Percentiles rank a stretch among this genome's conserved stretches.
Conservation (phyloP, 2,113 vertebrate genomes). For the Pholis gunnellus region DNA sequence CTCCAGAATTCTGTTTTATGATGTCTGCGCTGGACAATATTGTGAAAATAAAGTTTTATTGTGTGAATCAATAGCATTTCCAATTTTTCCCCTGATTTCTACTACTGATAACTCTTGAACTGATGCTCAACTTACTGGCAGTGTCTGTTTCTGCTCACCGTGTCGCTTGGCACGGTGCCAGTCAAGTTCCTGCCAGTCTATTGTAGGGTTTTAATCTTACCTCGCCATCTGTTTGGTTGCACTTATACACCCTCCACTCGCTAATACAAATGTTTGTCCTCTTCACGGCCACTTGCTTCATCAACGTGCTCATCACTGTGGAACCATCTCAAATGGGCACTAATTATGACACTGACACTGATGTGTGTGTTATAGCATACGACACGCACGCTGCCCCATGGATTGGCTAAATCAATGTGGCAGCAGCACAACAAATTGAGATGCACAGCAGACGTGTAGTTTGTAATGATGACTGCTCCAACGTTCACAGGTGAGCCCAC, state of each 20-base stretch:
- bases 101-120: constrained; percentile 55
- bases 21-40: neutral
- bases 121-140: constrained; percentile 52
- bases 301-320: constrained; percentile 52
- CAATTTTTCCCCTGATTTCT: constrained; percentile 50
- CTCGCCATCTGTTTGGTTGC: constrained; percentile 78
- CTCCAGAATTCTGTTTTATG: neutral
- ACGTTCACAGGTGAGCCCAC: constrained; percentile 90
- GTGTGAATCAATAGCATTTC: constrained; percentile 40
- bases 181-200: constrained; percentile 58
- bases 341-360: constrained; percentile 56
- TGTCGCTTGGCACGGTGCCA: constrained; percentile 54
- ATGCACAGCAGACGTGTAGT: constrained; percentile 42
- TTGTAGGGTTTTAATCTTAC: constrained; percentile 73
- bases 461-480: constrained; percentile 26
- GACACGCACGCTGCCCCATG: constrained; percentile 38
- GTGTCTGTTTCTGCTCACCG: constrained; percentile 32
- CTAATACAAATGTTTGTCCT: constrained; percentile 51
- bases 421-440: constrained; percentile 45
- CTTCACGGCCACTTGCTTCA: constrained; percentile 41
- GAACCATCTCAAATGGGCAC: constrained; percentile 53
- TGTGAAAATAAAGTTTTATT: constrained; percentile 15
- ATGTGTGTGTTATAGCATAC: constrained; percentile 48
- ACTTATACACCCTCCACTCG: constrained; percentile 38
- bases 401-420: constrained; percentile 44